These are phyloP conservation scores for Motacilla tschutschensis DNA, from an alignment of 2,113 vertebrate genomes.

Conservation along the genomic window DNA sequence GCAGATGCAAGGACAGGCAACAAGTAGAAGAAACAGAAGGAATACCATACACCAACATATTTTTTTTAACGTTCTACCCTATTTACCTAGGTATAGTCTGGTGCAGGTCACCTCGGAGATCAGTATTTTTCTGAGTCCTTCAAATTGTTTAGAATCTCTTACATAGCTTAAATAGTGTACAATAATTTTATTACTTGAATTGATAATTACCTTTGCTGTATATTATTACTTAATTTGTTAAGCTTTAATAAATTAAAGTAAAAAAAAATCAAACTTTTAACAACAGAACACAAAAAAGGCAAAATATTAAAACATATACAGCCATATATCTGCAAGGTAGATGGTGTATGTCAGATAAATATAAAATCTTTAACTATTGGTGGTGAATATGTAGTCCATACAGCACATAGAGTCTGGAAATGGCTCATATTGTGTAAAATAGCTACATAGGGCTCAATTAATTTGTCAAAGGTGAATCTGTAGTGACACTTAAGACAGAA, in stretches of 20 bases:
- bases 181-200: neutral
- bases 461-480: neutral
- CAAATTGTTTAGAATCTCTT: neutral
- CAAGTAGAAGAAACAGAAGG: neutral
- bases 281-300: neutral
- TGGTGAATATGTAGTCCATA: neutral
- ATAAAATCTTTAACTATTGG: neutral
- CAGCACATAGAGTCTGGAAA: neutral
- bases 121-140: neutral
- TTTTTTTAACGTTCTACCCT: neutral
- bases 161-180: rapidly evolving
- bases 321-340: neutral
- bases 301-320: neutral
- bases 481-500: neutral
- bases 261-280: neutral
- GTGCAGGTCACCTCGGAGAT: neutral
- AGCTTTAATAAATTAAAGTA: neutral
- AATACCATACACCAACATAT: rapidly evolving
- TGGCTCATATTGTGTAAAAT: neutral
- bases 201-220: neutral
- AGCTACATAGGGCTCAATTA: neutral
- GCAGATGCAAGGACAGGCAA: neutral
- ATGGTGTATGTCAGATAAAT: neutral
- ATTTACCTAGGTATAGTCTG: neutral
- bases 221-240: neutral